Base-by-base conservation (phyloP, 2,797 vertebrate genomes). In the Tympanoctomys barrerae region DNA sequence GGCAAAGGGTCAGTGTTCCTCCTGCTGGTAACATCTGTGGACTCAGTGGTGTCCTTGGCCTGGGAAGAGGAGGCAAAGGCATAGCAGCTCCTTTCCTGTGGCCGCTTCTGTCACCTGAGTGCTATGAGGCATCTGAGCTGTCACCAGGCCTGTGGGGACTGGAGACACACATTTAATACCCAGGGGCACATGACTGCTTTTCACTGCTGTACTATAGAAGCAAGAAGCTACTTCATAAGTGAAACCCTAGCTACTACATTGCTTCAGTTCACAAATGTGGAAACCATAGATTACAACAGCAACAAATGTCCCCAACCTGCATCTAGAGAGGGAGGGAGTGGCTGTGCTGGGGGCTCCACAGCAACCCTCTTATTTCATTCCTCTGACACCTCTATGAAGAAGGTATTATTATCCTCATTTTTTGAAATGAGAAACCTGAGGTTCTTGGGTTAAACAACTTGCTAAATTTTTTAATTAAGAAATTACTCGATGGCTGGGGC, bases 351-450 rank as follows among this genome's bases (percentile, higher is more conserved):
- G 4, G 36, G 46, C 14, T 87, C 81, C 59, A 52, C 1, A 68
- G 26, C 61, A 64, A 81, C 59, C 33, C 57, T 57, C 87, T 57
- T 12, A 62, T 36, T 80, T 81, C 59, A 75, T 57, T 93, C 66
- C 42, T 33, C 16, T 12, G 26, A 82, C 87, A 52, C 24, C 22
- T 6, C 46, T 52, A 21, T 33, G 75, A 52, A 10, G 73, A 26
- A 77, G 42, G 46, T 78, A 46, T 79, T 82, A 88, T 49, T 26
- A 46, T 68, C 59, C 49, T 2, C 26, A 39, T 59, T 28, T 84
- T 94, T 66, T 52, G 13, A 93, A 77, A 62, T 86, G 46, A 89
- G 87, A 89, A 91, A 79, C 3, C 46, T n/a, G 28, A 91, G 22
- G 39, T 52, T 87, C 42, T 54, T 12, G 12, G 33, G 24, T 64